Evolutionary conservation across 2,888 invertebrate genomes (phyloP).

Genomic region (Sarcophaga carnaria): DNA sequence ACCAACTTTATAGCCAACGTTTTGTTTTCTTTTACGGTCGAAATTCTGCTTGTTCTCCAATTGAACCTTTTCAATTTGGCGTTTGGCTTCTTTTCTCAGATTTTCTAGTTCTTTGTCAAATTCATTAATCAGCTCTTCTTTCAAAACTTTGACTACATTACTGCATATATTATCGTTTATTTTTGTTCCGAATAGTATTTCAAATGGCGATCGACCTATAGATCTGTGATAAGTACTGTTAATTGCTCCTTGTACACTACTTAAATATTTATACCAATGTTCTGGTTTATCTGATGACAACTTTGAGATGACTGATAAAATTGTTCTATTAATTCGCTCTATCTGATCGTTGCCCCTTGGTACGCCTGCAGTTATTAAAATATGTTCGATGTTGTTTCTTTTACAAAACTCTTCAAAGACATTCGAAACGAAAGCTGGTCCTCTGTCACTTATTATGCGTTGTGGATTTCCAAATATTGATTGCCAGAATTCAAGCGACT

Average conservation of each 20-base stretch:
- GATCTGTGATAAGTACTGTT: constrained; percentile 22
- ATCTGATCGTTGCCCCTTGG: neutral
- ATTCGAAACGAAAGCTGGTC: constrained; percentile 32
- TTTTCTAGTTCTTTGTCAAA: constrained; percentile 27
- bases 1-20: neutral
- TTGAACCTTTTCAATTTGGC: constrained; percentile 29
- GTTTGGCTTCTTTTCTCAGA: constrained; percentile 25
- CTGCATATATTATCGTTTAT: constrained; percentile 13
- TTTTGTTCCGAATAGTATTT: constrained; percentile 50
- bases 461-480: neutral
- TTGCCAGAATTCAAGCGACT: no score
- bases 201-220: constrained; percentile 41
- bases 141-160: neutral
- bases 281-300: constrained; percentile 31
- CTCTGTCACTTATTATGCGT: constrained; percentile 52
- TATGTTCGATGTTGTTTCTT: neutral
- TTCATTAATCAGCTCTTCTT: constrained; percentile 27
- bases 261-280: constrained; percentile 31
- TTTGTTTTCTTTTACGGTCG: constrained; percentile 17
- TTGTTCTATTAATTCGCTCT: constrained; percentile 12
- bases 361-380: neutral
- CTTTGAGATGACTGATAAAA: constrained; percentile 32
- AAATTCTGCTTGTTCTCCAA: constrained; percentile 14
- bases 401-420: constrained; percentile 37
- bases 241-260: constrained; percentile 22